Evolutionary conservation across 2,888 invertebrate species (phyloP).

Genomic region (Torymus aiolomorphi): DNA sequence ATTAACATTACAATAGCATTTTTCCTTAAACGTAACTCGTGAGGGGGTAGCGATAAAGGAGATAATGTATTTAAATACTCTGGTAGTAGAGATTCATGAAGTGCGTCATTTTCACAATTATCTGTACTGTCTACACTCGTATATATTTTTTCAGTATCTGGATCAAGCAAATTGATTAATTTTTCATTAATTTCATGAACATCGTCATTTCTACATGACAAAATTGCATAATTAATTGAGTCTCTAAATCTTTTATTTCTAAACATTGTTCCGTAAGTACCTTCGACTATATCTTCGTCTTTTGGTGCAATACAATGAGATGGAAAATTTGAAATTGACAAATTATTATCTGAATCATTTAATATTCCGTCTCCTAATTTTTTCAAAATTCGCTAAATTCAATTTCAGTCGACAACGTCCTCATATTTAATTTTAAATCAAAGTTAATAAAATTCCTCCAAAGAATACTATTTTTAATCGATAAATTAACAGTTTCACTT

Average conservation of each 20-base stretch:
- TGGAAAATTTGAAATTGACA: conserved; percentile 33
- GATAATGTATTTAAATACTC: conserved; percentile 45
- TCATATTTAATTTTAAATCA: conserved; percentile 48
- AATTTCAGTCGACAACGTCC: conserved; percentile 42
- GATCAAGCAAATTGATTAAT: conserved; percentile 51
- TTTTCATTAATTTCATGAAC: conserved; percentile 55
- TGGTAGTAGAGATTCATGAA: too few species aligned
- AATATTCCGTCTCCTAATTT: conserved; percentile 50
- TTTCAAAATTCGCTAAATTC: conserved; percentile 35
- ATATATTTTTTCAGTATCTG: conserved; percentile 48
- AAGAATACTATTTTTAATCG: conserved; percentile 39
- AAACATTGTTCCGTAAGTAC: conserved; percentile 52
- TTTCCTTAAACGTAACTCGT: conserved; percentile 42
- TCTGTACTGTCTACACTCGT: conserved; percentile 48
- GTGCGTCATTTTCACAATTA: conserved; percentile 38
- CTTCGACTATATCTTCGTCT: conserved; percentile 53
- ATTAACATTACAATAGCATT: conserved; percentile 48
- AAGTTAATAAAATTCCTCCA: conserved; percentile 34
- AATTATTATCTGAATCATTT: conserved; percentile 51
- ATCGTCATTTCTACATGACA: conserved; percentile 57
- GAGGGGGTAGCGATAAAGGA: conserved; percentile 35
- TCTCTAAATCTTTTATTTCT: conserved; percentile 45
- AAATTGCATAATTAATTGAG: conserved; percentile 50
- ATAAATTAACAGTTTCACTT: conserved; percentile 42
- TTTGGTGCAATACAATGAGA: conserved; percentile 39